Base-by-base conservation (phyloP, 2,113 vertebrate genomes). In the Ptychochromis oligacanthus region DNA sequence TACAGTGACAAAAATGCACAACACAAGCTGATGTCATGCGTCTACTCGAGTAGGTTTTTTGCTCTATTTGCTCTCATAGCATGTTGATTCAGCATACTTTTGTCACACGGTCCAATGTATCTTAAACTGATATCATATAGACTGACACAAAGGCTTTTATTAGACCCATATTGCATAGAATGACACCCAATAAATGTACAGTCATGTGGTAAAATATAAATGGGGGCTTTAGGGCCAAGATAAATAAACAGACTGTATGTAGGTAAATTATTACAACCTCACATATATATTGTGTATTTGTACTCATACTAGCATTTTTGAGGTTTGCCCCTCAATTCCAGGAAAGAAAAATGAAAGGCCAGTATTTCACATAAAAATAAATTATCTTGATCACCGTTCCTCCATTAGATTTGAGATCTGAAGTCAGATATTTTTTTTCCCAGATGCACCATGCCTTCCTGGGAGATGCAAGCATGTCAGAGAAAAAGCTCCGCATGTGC, bases 361-460 rank as follows among this genome's bases (percentile, higher is more conserved):
- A 54, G 31, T 31, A 52, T 1, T 72, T 31, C 26, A 52, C 2
- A 31, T 31, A n/a, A 72, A 72, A 72, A 17, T 31, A 52, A 72
- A 34, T 54, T 72, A 18, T 31, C 46, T 14, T 5, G 18, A 49
- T 10, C 43, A 24, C 6, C n/a, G 31, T 31, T 43, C 10, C 4
- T 65, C 22, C 1, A 3, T 49, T 54, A 31, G 22, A 55, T 22
- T 0, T 24, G 43, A 36, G 4, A 13, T 46, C 55, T 72, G 8
- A 36, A 15, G 46, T 13, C 46, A 52, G 46, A 52, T 60, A 5
- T 15, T 6, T 8, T 61, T 5, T 80, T 36, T 89, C 81, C 2
- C 76, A 90, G 88, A 80, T 75, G 28, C 11, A 59, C 20, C 1
- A 85, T 84, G 87, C 38, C 46, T 46, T 62, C 54, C 31, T 17